Base-by-base conservation (phyloP, 1,140 invertebrate species). In the Drosophila truncata region DNA sequence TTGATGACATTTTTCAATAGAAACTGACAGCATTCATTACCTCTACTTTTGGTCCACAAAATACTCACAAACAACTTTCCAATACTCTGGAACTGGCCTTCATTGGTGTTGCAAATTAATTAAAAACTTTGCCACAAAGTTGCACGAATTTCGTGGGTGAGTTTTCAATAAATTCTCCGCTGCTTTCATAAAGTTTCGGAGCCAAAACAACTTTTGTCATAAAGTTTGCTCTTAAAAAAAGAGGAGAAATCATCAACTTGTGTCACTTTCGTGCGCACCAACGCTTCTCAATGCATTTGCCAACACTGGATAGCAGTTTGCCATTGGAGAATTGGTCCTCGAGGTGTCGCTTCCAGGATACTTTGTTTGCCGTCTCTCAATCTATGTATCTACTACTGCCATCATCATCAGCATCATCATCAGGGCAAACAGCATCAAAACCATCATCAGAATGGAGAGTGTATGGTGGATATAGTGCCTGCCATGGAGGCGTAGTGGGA, bases 281-380 rank as follows among this genome's bases (percentile, higher is more conserved):
- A 25, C 33, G 50, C 67, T 58, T 50, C 66, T 25, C 35, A 49
- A 47, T 37, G 31, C 35, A 49, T 71, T 72, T 71, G 14, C 66
- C 69, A 72, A 41, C 54, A 72, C 66, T 72, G 69, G 6, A n/a
- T 31, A 13, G 27, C 58, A 18, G 33, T 39, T 59, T 41, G 33
- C 16, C 50, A 13, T n/a, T n/a, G 2, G 10, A 54, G 70, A 72
- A 72, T 72, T 72, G 69, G 69, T 71, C 27, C 66, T 41, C 52
- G 13, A 44, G 29, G 37, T 62, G 29, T 33, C 57, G 62, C 60
- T 65, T 5, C 61, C 33, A 7, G n/a, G 4, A 54, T 35, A 59
- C 20, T 59, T 47, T 49, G 66, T 52, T 66, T 69, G 46, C 23
- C 64, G 13, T n/a, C 42, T 60, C 23, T 18, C 33, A 58, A 58